Evolutionary conservation across 1,140 invertebrate genomes (phyloP).

Genomic region (Bombus confusus): DNA sequence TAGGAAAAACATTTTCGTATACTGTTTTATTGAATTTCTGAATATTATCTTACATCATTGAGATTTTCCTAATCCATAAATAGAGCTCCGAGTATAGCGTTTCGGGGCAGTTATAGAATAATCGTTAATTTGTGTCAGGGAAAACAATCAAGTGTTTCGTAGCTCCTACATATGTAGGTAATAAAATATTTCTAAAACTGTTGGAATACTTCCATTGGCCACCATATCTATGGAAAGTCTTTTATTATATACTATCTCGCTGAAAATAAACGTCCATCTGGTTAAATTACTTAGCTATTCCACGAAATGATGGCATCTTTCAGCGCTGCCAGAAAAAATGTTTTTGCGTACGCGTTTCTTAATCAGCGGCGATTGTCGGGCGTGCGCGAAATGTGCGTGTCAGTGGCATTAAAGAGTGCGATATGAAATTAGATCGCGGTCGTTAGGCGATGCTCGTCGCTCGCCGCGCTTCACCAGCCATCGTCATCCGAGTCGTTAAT

Average conservation of each 20-base stretch:
- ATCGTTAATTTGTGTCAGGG: no score
- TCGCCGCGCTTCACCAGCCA: background rate
- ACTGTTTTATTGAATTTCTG: no score
- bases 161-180: no score
- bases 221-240: no score
- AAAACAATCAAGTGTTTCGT: no score
- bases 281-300: background rate
- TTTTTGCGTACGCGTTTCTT: background rate
- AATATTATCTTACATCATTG: no score
- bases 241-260: background rate
- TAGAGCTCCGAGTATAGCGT: no score
- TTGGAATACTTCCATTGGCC: no score
- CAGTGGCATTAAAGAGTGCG: slow-evolving; percentile 34
- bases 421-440: slow-evolving; percentile 56
- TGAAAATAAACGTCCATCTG: background rate
- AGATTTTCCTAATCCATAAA: no score
- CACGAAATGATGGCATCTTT: background rate
- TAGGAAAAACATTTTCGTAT: no score
- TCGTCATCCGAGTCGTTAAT: slow-evolving; percentile 21
- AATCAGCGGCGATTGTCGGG: background rate
- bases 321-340: background rate
- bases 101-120: no score
- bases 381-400: background rate
- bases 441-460: background rate
- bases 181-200: no score